Evolutionary conservation across 2,797 vertebrate genomes (phyloP).

Genomic region (Enteromius radiatus): DNA sequence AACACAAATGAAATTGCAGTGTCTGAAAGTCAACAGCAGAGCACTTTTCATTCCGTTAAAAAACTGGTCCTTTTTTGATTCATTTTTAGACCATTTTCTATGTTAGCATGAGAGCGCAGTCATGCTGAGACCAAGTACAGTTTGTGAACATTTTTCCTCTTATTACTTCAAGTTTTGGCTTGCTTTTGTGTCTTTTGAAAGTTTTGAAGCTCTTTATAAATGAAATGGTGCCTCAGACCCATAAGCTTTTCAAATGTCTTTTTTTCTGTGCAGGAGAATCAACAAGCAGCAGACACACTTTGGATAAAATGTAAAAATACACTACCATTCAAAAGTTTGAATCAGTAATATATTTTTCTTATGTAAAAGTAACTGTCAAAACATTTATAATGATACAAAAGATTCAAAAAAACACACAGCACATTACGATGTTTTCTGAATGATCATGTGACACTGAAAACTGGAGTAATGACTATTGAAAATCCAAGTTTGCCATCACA

Average conservation of each 20-base stretch:
- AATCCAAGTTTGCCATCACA: not conserved
- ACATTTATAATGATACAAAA: not conserved
- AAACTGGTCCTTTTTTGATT: not conserved
- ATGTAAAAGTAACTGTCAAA: not conserved
- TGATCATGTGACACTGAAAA: not conserved
- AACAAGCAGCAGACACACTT: not conserved
- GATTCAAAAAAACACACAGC: not conserved
- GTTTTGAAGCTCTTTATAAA: not conserved
- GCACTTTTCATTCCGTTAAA: not conserved
- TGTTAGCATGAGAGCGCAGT: not conserved
- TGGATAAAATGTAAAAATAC: not conserved
- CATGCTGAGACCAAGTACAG: not conserved
- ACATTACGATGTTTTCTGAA: not conserved
- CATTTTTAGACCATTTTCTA: not conserved
- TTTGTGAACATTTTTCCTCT: slow-evolving; percentile 2
- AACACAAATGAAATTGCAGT: not conserved
- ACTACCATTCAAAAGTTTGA: not conserved
- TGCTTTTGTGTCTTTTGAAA: not conserved
- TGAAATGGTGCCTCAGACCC: not conserved
- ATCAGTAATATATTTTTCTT: not conserved
- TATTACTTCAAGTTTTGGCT: not conserved
- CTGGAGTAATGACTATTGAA: not conserved
- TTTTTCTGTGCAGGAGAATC: slow-evolving; percentile 3
- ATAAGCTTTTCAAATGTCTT: not conserved
- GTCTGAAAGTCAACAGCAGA: not conserved